Evolutionary conservation across 2,797 vertebrate species (phyloP).

Genomic region (Kryptopterus vitreolus): DNA sequence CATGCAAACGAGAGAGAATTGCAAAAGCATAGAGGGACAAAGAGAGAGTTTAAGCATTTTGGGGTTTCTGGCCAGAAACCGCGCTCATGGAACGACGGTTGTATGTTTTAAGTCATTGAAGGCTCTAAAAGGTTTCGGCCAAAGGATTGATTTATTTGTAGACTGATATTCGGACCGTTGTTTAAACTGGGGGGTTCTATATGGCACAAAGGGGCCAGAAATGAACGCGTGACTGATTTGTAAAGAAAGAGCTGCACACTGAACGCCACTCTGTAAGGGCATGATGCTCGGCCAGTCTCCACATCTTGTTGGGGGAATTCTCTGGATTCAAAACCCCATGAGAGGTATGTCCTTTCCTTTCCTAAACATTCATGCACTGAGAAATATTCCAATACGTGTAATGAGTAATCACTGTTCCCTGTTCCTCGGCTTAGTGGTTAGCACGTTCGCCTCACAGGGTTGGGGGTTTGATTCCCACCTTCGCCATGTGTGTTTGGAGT

Average conservation of each 20-base stretch:
- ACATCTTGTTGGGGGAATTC: conserved; percentile 73
- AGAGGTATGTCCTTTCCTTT: conserved; percentile 64
- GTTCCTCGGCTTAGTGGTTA: no score
- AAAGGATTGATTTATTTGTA: neutral
- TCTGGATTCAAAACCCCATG: conserved; percentile 79
- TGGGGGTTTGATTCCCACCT: no score
- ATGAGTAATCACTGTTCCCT: neutral
- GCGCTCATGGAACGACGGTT: neutral
- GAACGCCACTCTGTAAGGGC: conserved; percentile 22
- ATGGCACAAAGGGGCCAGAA: neutral
- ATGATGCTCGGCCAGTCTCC: conserved; percentile 73
- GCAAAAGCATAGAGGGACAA: conserved; percentile 25
- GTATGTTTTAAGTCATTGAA: neutral
- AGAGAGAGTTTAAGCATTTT: neutral
- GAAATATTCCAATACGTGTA: neutral
- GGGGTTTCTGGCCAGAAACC: no score
- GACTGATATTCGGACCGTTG: neutral
- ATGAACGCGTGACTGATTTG: neutral
- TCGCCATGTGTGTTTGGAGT: no score
- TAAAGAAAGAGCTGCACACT: conserved; percentile 24
- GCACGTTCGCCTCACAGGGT: no score
- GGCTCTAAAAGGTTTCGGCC: neutral
- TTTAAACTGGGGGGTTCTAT: neutral
- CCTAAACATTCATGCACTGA: neutral
- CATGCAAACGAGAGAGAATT: conserved; percentile 41